phyloP scores from a whole-genome alignment of 2,113 vertebrate genomes.

The Camarhynchus parvulus region DNA sequence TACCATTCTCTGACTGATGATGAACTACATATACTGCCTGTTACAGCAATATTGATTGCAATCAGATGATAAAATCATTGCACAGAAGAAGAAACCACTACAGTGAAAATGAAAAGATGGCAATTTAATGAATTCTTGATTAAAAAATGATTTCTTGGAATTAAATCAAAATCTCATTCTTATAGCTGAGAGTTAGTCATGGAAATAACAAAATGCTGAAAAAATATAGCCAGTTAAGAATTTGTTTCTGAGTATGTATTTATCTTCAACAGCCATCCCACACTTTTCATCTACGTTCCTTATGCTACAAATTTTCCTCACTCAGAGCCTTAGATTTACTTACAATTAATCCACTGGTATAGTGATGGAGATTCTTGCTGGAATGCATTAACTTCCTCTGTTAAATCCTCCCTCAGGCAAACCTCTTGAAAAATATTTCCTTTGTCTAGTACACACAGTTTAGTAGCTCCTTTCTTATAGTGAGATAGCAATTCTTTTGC shows the following conservation, averaged over 20 bases:
- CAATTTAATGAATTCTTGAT: constrained; percentile 61
- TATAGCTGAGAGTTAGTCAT: not conserved
- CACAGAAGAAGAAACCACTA: constrained; percentile 45
- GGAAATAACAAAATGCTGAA: constrained; percentile 48
- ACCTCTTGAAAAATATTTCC: constrained; percentile 65
- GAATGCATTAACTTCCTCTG: constrained; percentile 68
- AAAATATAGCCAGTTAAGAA: constrained; percentile 37
- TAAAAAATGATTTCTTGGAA: constrained; percentile 52
- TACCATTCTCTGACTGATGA: constrained; percentile 43
- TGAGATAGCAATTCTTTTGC: constrained; percentile 48
- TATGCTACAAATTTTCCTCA: constrained; percentile 47
- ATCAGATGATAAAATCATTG: constrained; percentile 61
- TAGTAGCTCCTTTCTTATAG: constrained; percentile 39
- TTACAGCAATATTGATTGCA: constrained; percentile 71
- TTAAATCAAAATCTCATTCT: constrained; percentile 40
- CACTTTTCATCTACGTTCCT: constrained; percentile 35
- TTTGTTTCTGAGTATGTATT: not conserved
- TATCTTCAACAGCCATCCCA: constrained; percentile 39
- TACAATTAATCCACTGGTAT: constrained; percentile 64
- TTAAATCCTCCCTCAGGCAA: constrained; percentile 64
- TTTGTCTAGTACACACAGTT: constrained; percentile 54
- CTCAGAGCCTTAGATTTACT: constrained; percentile 48
- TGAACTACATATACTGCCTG: constrained; percentile 42
- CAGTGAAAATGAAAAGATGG: constrained; percentile 54
- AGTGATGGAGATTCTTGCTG: constrained; percentile 51